Percentiles rank a stretch among this genome's conserved stretches.
Conservation (phyloP, 2,797 vertebrate species). For the Anguilla obscura region DNA sequence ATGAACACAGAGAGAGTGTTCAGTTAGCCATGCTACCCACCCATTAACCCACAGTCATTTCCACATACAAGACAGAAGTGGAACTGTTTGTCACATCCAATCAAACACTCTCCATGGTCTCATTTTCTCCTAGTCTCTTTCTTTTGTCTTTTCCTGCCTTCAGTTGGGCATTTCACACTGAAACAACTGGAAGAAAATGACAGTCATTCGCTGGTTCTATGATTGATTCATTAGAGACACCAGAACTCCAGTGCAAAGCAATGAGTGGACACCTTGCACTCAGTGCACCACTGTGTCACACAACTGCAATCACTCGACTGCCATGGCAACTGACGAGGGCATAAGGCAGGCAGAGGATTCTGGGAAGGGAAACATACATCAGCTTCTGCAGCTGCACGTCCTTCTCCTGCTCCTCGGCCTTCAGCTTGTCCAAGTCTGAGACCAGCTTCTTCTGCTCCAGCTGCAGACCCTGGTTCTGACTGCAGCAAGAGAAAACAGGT, state of each 20-base stretch:
- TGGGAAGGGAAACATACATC: slow-evolving; percentile 71
- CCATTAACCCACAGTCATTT: background rate
- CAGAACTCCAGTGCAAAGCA: background rate
- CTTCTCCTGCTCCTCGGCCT: slow-evolving; percentile 83
- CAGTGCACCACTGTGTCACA: background rate
- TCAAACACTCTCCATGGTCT: background rate
- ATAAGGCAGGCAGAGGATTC: background rate
- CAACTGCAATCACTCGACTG: background rate
- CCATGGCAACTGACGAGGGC: background rate
- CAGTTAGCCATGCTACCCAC: background rate
- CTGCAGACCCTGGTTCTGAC: slow-evolving; percentile 86
- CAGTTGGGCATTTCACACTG: background rate
- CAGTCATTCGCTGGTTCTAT: background rate
- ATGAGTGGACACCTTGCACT: background rate
- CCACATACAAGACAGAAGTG: background rate
- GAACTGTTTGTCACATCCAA: background rate
- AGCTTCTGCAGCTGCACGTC: slow-evolving; percentile 87
- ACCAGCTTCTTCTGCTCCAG: slow-evolving; percentile 87
- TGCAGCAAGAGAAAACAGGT: slow-evolving; percentile 51
- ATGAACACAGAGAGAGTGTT: background rate
- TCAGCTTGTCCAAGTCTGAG: slow-evolving; percentile 86
- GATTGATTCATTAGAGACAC: background rate
- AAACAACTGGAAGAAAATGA: background rate
- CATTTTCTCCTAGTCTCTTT: background rate
- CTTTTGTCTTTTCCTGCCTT: background rate